Evolutionary conservation across 2,113 vertebrate species (phyloP).

Genomic region (Syrrhaptes paradoxus): DNA sequence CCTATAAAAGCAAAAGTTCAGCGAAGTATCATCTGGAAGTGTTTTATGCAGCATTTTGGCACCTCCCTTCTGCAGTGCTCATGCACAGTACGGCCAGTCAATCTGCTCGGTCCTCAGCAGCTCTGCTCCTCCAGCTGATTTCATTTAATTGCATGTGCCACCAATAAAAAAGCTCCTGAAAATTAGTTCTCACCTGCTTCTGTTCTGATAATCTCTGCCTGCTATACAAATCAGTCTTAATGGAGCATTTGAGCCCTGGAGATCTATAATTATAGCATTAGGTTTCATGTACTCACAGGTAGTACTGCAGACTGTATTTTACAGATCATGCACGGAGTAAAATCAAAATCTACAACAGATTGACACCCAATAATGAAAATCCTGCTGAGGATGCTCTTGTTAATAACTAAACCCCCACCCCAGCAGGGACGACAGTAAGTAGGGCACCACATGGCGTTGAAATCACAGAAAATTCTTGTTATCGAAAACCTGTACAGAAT

Average conservation of each 20-base stretch:
- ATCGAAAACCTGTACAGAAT: background rate
- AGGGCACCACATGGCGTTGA: background rate
- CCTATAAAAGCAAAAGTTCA: background rate
- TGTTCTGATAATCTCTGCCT: constrained; percentile 67
- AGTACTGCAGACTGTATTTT: constrained; percentile 62
- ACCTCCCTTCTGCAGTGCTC: background rate
- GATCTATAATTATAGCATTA: constrained; percentile 81
- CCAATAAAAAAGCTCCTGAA: constrained; percentile 53
- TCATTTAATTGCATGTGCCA: background rate
- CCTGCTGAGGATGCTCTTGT: constrained; percentile 49
- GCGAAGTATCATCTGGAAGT: background rate
- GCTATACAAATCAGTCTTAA: constrained; percentile 74
- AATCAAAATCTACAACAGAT: constrained; percentile 70
- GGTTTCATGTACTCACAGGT: constrained; percentile 70
- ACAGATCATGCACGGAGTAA: constrained; percentile 40
- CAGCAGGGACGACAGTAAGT: background rate
- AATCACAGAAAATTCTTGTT: background rate
- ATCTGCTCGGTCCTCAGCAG: background rate
- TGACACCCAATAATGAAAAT: constrained; percentile 51
- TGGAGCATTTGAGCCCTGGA: constrained; percentile 73
- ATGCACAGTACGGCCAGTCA: fast-evolving
- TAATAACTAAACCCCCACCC: background rate
- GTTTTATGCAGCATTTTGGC: background rate
- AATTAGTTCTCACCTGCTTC: constrained; percentile 77
- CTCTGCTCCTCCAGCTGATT: constrained; percentile 17